These are phyloP conservation scores for Addax nasomaculatus DNA, from an alignment of 2,113 vertebrate genomes.

Conservation along the genomic window DNA sequence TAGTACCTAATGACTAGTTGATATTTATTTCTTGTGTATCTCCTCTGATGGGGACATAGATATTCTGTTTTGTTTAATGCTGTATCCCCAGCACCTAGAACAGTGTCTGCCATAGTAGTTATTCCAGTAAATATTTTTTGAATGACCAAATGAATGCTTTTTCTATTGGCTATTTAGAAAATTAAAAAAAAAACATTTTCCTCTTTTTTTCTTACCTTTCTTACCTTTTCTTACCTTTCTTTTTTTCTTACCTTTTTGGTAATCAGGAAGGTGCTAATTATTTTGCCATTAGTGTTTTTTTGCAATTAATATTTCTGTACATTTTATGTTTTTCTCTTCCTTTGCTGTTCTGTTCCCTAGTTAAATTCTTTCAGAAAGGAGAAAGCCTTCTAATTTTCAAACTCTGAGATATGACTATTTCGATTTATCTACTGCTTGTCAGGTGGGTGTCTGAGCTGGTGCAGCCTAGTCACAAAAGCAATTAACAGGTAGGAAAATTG, in stretches of 20 bases:
- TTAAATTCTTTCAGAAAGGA: slow-evolving; percentile 9
- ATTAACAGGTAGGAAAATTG: slow-evolving; percentile 47
- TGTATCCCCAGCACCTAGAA: not conserved
- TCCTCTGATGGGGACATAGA: not conserved
- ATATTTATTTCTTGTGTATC: not conserved
- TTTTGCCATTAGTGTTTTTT: not conserved
- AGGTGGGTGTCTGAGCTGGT: slow-evolving; percentile 12
- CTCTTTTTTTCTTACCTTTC: not conserved
- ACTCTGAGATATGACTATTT: slow-evolving; percentile 37
- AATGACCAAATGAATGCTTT: not conserved
- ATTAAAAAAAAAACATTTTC: not conserved
- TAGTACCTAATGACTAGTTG: not conserved
- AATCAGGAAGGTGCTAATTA: not conserved
- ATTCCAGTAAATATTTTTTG: not conserved
- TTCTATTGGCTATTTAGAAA: not conserved
- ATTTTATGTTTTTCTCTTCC: not conserved
- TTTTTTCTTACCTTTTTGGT: not conserved
- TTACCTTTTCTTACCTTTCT: too few species aligned
- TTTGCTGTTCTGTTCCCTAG: not conserved
- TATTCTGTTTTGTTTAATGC: not conserved
- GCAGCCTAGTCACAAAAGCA: slow-evolving; percentile 34
- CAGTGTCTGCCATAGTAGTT: not conserved
- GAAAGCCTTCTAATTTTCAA: not conserved
- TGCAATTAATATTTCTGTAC: not conserved
- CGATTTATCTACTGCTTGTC: not conserved